phyloP scores from a whole-genome alignment of 2,113 vertebrate genomes.

The Ranitomeya variabilis region DNA sequence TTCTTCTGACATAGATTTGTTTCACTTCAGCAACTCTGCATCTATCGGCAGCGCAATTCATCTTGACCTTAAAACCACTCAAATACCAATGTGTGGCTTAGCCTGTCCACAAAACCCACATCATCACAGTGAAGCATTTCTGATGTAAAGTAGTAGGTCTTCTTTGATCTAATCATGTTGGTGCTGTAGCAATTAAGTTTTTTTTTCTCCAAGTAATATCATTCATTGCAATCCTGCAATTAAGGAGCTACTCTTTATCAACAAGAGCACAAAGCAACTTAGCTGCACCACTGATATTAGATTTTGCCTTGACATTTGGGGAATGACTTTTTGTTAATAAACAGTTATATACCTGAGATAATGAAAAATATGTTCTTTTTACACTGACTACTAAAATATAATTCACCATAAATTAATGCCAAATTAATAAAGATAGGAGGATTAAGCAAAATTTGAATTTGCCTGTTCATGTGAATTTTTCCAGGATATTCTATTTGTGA shows the following conservation, averaged over 20 bases:
- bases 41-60: constrained; percentile 13
- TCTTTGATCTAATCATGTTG: constrained; percentile 33
- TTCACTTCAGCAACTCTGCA: constrained; percentile 2
- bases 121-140: constrained; percentile 10
- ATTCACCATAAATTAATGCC: background rate
- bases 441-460: too few relatives aligned
- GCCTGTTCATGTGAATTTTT: too few relatives aligned
- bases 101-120: constrained; percentile 18
- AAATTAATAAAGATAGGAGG: background rate
- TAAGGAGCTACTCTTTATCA: constrained; percentile 45
- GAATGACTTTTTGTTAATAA: background rate
- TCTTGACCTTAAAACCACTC: constrained; percentile 24
- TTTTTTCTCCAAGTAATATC: constrained; percentile 19
- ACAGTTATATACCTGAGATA: background rate
- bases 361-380: background rate
- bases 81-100: constrained; percentile 26
- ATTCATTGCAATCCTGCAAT: constrained; percentile 12
- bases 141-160: background rate
- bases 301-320: background rate
- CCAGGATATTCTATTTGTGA: too few relatives aligned
- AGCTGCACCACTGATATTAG: background rate
- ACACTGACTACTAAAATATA: background rate
- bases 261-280: constrained; percentile 2
- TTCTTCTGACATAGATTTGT: background rate
- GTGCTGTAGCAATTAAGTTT: background rate